Conservation (phyloP, 2,888 invertebrate genomes). For the Lamellibrachia satsuma region DNA sequence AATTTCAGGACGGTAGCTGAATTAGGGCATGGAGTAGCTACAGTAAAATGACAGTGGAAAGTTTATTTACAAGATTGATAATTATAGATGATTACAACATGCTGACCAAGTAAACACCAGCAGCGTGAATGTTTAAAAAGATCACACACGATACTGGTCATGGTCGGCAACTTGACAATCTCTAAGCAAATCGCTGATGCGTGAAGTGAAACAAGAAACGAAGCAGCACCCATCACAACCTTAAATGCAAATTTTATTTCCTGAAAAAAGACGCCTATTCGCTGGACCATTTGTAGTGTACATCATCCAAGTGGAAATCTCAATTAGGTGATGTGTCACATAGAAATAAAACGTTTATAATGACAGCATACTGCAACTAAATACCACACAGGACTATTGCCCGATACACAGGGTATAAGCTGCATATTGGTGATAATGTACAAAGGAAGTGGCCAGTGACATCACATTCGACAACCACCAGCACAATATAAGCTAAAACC, state of each 20-base stretch:
- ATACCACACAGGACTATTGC: neutral
- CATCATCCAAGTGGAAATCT: neutral
- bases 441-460: neutral
- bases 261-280: conserved; percentile 6
- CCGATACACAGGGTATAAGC: neutral
- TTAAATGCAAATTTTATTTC: conserved; percentile 13
- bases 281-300: conserved; percentile 11
- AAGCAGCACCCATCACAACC: neutral
- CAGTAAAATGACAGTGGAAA: no score
- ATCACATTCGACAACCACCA: neutral
- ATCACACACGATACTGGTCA: no score
- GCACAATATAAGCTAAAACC: neutral
- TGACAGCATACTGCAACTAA: neutral
- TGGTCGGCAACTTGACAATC: no score
- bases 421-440: neutral
- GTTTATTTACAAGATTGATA: no score
- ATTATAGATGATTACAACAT: no score
- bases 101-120: no score
- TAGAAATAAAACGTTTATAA: neutral
- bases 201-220: neutral
- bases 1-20: no score
- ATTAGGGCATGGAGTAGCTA: no score
- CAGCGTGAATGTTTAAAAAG: no score
- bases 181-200: no score
- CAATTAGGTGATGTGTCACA: neutral